Percentiles rank a stretch among this genome's conserved stretches.
phyloP scores from a whole-genome alignment of 2,797 vertebrate species.

The Ammospiza maritima region DNA sequence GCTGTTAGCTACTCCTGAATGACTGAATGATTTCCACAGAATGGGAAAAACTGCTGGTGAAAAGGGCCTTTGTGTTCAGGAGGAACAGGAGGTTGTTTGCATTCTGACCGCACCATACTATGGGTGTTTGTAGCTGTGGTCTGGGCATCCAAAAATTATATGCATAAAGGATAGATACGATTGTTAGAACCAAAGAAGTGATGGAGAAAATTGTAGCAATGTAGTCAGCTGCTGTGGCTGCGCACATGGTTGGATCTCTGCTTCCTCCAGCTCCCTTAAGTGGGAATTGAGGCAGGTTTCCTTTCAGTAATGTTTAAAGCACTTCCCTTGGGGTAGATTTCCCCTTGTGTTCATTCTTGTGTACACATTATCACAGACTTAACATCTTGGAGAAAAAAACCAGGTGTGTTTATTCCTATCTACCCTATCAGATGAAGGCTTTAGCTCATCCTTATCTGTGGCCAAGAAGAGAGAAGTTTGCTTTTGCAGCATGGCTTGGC shows the following conservation, averaged over 20 bases:
- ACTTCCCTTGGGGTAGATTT: not conserved
- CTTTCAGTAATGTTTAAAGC: not conserved
- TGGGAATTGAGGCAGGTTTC: not conserved
- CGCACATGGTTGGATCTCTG: not conserved
- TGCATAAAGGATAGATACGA: not conserved
- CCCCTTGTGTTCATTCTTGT: not conserved
- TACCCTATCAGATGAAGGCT: not conserved
- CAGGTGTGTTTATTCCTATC: not conserved
- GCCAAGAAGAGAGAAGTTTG: rapidly evolving
- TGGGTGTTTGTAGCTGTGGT: not conserved
- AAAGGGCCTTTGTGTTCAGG: not conserved
- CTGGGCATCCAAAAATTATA: not conserved
- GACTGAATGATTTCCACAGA: not conserved
- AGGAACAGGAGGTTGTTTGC: not conserved
- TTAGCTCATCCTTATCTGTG: not conserved
- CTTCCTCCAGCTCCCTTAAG: not conserved
- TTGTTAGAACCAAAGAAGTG: not conserved
- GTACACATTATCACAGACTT: not conserved
- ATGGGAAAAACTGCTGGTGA: not conserved
- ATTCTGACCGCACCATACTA: not conserved
- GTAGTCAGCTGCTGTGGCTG: not conserved
- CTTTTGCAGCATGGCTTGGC: not conserved
- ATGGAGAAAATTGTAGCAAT: not conserved
- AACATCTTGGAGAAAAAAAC: not conserved
- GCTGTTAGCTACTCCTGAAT: not conserved